A percentile compares a stretch with the other conserved stretches of the same genome.
Evolutionary conservation across 2,888 invertebrate genomes (phyloP).

Genomic region (Dimorphilus gyrociliatus): DNA sequence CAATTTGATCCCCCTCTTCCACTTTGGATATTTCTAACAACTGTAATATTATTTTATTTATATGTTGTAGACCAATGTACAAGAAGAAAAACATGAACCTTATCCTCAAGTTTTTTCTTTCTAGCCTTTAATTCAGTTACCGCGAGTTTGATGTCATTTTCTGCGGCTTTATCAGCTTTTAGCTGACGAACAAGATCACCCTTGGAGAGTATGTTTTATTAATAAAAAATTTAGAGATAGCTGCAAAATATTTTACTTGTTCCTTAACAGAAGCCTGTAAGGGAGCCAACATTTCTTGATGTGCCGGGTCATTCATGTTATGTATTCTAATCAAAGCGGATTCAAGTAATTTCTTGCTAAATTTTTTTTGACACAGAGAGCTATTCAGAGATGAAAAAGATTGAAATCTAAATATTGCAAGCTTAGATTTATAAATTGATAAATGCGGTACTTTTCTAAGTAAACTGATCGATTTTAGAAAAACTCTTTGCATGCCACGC

Average conservation of each 20-base stretch:
- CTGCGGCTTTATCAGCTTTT: constrained; percentile 69
- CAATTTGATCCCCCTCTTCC: constrained; percentile 46
- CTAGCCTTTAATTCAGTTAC: constrained; percentile 76
- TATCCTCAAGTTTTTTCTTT: constrained; percentile 80
- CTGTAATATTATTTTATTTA: constrained; percentile 14
- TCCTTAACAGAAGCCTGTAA: constrained; percentile 10
- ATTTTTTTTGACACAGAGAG: too few species aligned
- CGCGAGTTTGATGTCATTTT: constrained; percentile 79
- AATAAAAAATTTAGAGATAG: not conserved
- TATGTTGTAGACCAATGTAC: not conserved
- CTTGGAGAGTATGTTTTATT: constrained; percentile 35
- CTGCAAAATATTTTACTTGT: constrained; percentile 4
- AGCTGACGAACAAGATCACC: constrained; percentile 77
- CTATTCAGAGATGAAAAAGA: too few species aligned
- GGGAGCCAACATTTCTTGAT: constrained; percentile 8
- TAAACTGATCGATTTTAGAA: too few species aligned
- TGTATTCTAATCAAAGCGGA: too few species aligned
- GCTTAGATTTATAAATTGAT: too few species aligned
- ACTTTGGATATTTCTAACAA: constrained; percentile 52
- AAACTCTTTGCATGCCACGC: too few species aligned
- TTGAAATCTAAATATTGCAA: too few species aligned
- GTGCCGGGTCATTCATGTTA: constrained; percentile 3
- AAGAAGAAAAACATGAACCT: constrained; percentile 32
- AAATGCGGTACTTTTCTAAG: too few species aligned
- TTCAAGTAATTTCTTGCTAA: too few species aligned